Evolutionary conservation across 2,113 vertebrate species (phyloP).

Genomic region (Chroicocephalus ridibundus): DNA sequence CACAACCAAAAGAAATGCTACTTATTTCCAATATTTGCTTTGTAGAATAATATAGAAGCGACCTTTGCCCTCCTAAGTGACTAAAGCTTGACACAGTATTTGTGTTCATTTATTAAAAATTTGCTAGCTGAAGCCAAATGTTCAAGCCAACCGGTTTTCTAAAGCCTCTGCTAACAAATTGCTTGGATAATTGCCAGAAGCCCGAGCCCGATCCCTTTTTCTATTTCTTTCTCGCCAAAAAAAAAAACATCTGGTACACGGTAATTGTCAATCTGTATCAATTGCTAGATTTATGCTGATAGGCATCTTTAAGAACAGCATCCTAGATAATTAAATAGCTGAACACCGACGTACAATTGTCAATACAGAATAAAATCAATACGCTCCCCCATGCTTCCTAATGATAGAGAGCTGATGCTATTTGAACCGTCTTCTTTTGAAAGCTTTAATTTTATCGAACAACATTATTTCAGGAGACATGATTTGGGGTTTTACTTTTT

Average conservation of each 20-base stretch:
- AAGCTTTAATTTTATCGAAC: constrained; percentile 40
- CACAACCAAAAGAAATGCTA: constrained; percentile 1
- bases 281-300: background rate
- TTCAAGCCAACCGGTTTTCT: constrained; percentile 23
- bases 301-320: background rate
- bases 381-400: background rate
- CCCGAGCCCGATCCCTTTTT: background rate
- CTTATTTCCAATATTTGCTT: constrained; percentile 47
- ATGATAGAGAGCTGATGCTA: background rate
- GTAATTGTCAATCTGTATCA: background rate
- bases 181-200: constrained; percentile 39
- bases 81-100: constrained; percentile 30
- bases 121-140: background rate
- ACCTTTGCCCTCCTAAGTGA: constrained; percentile 11
- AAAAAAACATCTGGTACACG: background rate
- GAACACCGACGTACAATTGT: background rate
- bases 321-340: background rate
- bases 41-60: background rate
- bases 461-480: constrained; percentile 28
- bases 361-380: constrained; percentile 9
- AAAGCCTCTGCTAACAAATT: constrained; percentile 40
- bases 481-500: constrained; percentile 45
- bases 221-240: constrained; percentile 9
- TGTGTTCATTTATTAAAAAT: constrained; percentile 43
- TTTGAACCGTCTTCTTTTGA: background rate